Evolutionary conservation across 2,113 vertebrate genomes (phyloP), one percentile per base, ranked within the genome.

Genomic region (Hemichromis elongatus): DNA sequence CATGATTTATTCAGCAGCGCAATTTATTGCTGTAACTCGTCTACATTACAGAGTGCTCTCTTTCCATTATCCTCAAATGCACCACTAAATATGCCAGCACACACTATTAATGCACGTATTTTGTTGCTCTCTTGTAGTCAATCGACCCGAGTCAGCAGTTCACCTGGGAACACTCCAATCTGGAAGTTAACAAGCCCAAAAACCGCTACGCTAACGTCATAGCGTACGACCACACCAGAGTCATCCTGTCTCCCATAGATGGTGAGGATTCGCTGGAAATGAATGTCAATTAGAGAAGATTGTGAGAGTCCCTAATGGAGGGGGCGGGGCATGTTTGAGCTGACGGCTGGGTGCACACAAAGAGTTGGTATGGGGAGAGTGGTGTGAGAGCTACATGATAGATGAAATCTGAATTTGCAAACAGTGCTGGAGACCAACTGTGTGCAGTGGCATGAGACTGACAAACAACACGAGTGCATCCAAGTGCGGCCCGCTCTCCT

Each of bases 131-230:
- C 90, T 50, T 68, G 4, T 93, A 99, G 98, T 99, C 98, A 68
- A 97, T 99, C 3, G 98, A 99, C 79, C 98, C 98, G 0, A 97
- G 98, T 33, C 98, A 99, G 96, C 98, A 99, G 95, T 99, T 99
- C 95, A 99, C 98, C 2, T 99, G 98, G 98, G 98, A 99, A 45
- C 97, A 99, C 73, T 99, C 98, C 11, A 99, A 99, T 96, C 97
- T 99, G 42, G 98, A 99, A 53, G 98, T 98, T 84, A 99, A 99
- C 96, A 99, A 99, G 84, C 97, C 98, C 79, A 99, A 99, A 90
- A 99, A 99, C 94, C 98, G 98, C 75, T 99, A 99, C 0, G 98
- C 98, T 0, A 99, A 99, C 4, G 98, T 99, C 80, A 99, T 99
- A 0, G 98, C 98, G 5, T 99, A 99, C 3, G 98, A 99, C 95